Conservation (phyloP, 2,888 invertebrate species). For the Ormyrus nitidulus region DNA sequence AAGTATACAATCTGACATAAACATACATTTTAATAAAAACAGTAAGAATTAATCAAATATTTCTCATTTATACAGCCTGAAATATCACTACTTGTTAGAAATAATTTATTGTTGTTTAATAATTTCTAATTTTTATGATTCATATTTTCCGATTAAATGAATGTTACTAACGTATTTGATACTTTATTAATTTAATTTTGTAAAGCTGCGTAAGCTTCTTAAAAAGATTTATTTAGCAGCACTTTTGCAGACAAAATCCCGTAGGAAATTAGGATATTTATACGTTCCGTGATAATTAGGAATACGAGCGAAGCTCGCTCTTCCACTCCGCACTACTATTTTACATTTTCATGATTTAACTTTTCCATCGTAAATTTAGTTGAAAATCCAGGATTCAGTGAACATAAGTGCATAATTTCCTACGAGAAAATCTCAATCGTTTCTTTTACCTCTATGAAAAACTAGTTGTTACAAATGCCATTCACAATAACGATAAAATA, state of each 20-base stretch:
- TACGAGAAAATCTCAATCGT: constrained; percentile 6
- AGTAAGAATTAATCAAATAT: too few relatives aligned
- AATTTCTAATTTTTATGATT: too few relatives aligned
- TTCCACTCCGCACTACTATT: constrained; percentile 1
- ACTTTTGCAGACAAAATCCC: not conserved
- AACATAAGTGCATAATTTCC: not conserved
- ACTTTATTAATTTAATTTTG: not conserved
- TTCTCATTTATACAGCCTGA: too few relatives aligned
- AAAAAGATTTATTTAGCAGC: not conserved
- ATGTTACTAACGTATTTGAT: not conserved
- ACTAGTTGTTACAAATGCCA: too few relatives aligned
- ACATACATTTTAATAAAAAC: too few relatives aligned
- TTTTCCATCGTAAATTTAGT: constrained; percentile 17
- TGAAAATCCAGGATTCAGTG: constrained; percentile 11
- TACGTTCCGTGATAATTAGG: constrained; percentile 29
- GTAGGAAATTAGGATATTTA: constrained; percentile 22
- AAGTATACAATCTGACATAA: too few relatives aligned
- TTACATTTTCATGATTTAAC: constrained; percentile 24
- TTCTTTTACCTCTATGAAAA: too few relatives aligned
- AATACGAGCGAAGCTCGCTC: constrained; percentile 15
- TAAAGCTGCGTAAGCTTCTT: not conserved
- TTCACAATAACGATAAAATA: too few relatives aligned
- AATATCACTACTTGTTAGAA: too few relatives aligned
- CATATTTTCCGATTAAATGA: too few relatives aligned
- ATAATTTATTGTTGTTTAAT: too few relatives aligned